Evolutionary conservation across 2,113 vertebrate genomes (phyloP).

Genomic region (Motacilla tschutschensis): DNA sequence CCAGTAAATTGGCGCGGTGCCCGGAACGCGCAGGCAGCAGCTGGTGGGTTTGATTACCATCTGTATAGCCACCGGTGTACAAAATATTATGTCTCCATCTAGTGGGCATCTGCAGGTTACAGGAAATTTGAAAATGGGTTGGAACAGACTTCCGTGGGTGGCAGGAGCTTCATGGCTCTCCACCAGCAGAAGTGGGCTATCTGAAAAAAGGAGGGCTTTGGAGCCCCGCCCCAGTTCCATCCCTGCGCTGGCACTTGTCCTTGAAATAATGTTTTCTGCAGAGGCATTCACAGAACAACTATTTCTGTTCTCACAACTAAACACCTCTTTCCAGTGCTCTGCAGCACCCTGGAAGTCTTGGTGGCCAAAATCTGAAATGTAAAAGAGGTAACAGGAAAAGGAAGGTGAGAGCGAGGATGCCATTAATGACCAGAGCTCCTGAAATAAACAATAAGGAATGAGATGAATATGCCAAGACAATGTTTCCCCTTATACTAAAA

Average conservation of each 20-base stretch:
- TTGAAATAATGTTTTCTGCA: neutral
- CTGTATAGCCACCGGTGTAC: conserved; percentile 34
- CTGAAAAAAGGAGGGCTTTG: neutral
- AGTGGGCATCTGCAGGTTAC: conserved; percentile 30
- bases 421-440: neutral
- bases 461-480: neutral
- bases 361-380: neutral
- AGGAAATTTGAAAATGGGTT: conserved; percentile 1
- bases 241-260: neutral
- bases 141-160: neutral
- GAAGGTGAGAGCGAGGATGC: neutral
- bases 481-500: neutral
- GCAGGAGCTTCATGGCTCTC: neutral
- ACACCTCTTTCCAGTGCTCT: neutral
- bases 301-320: neutral
- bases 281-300: neutral
- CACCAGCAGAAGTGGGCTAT: neutral
- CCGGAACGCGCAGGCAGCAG: conserved; percentile 38
- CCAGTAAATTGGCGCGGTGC: conserved; percentile 55
- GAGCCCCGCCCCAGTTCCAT: neutral
- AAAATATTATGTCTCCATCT: conserved; percentile 66
- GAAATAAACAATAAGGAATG: neutral
- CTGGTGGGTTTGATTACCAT: conserved; percentile 64
- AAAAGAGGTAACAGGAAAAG: neutral
- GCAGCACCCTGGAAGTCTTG: neutral